Evolutionary conservation across 1,140 invertebrate species (phyloP).

Genomic region (Neuroterus valhalla): DNA sequence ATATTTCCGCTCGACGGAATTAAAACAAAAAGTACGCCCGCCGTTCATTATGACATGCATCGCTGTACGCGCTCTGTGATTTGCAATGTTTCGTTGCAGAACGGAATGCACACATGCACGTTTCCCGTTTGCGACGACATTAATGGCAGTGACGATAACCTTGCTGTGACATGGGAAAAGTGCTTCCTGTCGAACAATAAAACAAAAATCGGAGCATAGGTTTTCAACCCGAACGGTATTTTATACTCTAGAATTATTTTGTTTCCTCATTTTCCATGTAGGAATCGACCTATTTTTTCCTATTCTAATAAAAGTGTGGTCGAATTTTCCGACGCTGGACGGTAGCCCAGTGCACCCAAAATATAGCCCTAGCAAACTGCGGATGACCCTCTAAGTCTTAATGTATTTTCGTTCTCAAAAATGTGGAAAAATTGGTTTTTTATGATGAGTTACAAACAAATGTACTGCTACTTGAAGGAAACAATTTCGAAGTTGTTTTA

Average conservation of each 20-base stretch:
- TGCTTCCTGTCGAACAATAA: constrained; percentile 7
- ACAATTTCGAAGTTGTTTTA: too few relatives aligned
- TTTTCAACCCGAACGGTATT: not conserved
- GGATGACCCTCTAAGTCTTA: too few relatives aligned
- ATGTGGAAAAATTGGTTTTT: too few relatives aligned
- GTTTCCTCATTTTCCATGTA: not conserved
- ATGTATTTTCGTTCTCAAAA: too few relatives aligned
- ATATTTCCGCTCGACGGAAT: constrained; percentile 76
- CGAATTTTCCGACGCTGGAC: too few relatives aligned
- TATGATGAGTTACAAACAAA: too few relatives aligned
- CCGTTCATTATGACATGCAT: constrained; percentile 75
- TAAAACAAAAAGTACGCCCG: constrained; percentile 74
- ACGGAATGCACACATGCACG: constrained; percentile 58
- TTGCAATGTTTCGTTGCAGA: constrained; percentile 73
- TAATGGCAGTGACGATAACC: constrained; percentile 15
- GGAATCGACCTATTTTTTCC: not conserved
- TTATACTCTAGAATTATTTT: not conserved
- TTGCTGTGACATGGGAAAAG: constrained; percentile 24
- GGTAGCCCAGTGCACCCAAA: too few relatives aligned
- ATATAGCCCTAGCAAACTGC: too few relatives aligned
- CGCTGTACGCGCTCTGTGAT: constrained; percentile 72
- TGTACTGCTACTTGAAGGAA: too few relatives aligned
- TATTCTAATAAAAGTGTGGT: too few relatives aligned
- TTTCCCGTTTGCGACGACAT: constrained; percentile 39
- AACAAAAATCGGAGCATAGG: constrained; percentile 15